Evolutionary conservation across 2,797 vertebrate species (phyloP).

Genomic region (Silurus aristotelis): DNA sequence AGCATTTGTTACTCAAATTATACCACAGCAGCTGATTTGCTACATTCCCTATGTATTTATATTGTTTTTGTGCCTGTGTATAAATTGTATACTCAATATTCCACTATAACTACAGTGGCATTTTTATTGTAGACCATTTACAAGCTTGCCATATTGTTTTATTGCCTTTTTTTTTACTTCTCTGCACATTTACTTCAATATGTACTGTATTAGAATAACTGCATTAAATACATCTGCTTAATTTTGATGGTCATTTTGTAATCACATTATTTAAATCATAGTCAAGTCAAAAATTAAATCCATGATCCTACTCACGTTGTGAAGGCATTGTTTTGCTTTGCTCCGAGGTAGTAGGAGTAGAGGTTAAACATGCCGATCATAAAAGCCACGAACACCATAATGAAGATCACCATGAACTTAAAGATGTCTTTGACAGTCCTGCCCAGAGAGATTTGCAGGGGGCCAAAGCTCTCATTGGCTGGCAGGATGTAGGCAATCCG

Average conservation of each 20-base stretch:
- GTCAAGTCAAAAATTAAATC: not conserved
- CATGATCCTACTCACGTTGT: constrained; percentile 85
- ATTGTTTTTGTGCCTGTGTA: not conserved
- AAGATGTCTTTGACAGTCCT: constrained; percentile 96
- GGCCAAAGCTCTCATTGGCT: constrained; percentile 96
- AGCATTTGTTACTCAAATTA: not conserved
- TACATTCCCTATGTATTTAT: not conserved
- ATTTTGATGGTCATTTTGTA: not conserved
- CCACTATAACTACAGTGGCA: not conserved
- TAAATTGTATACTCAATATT: not conserved
- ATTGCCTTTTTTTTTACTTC: not conserved
- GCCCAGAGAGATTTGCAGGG: constrained; percentile 93
- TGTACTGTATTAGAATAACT: not conserved
- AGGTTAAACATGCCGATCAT: constrained; percentile 99
- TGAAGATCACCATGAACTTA: constrained; percentile 98
- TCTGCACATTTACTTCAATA: not conserved
- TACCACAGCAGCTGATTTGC: not conserved
- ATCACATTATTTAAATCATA: not conserved
- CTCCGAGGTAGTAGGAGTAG: constrained; percentile 94
- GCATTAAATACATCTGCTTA: not conserved
- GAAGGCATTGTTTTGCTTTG: constrained; percentile 92
- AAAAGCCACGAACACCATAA: constrained; percentile 97
- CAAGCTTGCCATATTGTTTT: not conserved
- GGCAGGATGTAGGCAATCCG: constrained; percentile 95
- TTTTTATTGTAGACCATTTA: not conserved